Base-by-base conservation (phyloP, 2,888 invertebrate species). In the Philonicus albiceps region DNA sequence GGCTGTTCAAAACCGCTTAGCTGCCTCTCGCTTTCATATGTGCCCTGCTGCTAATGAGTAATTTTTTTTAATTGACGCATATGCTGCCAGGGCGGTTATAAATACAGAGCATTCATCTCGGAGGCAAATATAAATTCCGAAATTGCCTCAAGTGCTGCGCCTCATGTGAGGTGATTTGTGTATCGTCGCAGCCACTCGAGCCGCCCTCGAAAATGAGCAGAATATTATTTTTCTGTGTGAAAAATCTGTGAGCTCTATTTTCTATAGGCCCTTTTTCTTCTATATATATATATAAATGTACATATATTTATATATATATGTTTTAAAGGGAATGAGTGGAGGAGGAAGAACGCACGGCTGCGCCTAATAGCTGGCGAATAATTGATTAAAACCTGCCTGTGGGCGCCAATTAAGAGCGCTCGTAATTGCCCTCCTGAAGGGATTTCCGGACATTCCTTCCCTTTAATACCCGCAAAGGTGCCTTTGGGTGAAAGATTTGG, bases 61-160 rank as follows among this genome's bases (percentile, higher is more conserved):
- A 87, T 87, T 75, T 86, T 84, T 43, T 86, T 86, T 87, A 87
- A 87, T 87, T 87, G 87, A 87, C 87, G 86, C 87, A 87, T 87
- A 87, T 87, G 87, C 55, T 87, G 85, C 85, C 85, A 27, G 19
- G 8, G 22, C 37, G 80, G 37, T 84, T 84, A 84, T 84, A 84
- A 84, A 84, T 84, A 73, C 84, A n/a, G 27, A 34, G 19, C 73
- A 73, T 49, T 86, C 84, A 75, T 86, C 76, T 83, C 81, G 64
- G 64, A 84, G 73, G 73, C 72, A 40, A 37, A 37, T 43, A 43
- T 72, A 30, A 73, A 40, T 84, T 72, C 19, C 19, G 73, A 34
- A 84, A 55, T 31, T 40, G 73, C 40, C 30, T 84, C 73, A 84
- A 84, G 84, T 84, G 84, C 40, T 83, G 40, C 73, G 43, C 37